Percentiles rank a stretch among this genome's conserved stretches.
Conservation (phyloP, 2,113 vertebrate genomes). For the Alosa alosa region DNA sequence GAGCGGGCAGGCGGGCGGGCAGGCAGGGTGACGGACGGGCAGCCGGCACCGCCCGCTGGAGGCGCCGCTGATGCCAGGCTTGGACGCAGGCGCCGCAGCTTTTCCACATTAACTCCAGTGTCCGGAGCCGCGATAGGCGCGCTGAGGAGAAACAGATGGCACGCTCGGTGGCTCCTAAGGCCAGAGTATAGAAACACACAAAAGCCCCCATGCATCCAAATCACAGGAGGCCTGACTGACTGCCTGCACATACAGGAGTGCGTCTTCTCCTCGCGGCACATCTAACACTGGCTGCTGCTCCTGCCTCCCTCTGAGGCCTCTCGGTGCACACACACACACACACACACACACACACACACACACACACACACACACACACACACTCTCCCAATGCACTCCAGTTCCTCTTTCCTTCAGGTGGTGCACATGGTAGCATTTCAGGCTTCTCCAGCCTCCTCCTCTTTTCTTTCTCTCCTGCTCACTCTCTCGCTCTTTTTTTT, state of each 20-base stretch:
- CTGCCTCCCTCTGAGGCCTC: neutral
- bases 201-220: neutral
- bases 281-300: neutral
- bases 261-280: neutral
- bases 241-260: neutral
- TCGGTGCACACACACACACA: neutral
- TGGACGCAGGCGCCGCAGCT: neutral
- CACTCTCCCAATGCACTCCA: neutral
- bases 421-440: constrained; percentile 20
- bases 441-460: neutral
- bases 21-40: too few relatives aligned
- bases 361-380: neutral
- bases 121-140: constrained; percentile 7
- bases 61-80: constrained; percentile 22
- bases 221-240: neutral
- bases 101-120: constrained; percentile 26
- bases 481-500: constrained; percentile 57
- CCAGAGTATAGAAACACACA: neutral
- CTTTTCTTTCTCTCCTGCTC: neutral
- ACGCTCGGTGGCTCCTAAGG: neutral
- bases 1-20: neutral
- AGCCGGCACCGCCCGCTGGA: neutral
- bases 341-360: constrained; percentile 9
- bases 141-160: constrained; percentile 22
- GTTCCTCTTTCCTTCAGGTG: constrained; percentile 14